These are phyloP conservation scores for Parauchenoglanis ngamensis DNA, from an alignment of 2,797 vertebrate genomes.

Conservation along the genomic window DNA sequence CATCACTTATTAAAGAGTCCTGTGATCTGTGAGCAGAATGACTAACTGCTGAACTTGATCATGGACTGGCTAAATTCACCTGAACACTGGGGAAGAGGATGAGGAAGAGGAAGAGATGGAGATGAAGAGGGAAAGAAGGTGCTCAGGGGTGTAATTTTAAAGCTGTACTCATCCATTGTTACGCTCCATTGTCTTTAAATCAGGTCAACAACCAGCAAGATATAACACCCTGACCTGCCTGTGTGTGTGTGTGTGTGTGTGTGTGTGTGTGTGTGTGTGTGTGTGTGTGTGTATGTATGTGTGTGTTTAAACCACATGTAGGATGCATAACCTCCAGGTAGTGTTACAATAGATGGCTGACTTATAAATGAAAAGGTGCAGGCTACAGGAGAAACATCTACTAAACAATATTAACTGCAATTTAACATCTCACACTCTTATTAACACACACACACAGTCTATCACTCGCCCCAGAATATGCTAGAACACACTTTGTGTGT, in stretches of 20 bases:
- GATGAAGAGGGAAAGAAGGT: constrained; percentile 33
- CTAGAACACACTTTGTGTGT: no score
- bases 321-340: no score
- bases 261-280: constrained; percentile 26
- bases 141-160: constrained; percentile 49
- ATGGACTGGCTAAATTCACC: neutral
- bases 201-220: constrained; percentile 61
- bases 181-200: constrained; percentile 61
- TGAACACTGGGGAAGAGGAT: neutral
- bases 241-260: constrained; percentile 22
- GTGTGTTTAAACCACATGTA: neutral
- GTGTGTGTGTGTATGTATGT: no score
- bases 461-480: no score
- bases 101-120: neutral
- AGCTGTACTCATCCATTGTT: constrained; percentile 55
- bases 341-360: neutral
- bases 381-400: no score
- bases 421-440: no score
- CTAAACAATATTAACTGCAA: no score
- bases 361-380: no score
- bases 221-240: constrained; percentile 56
- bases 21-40: neutral
- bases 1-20: neutral
- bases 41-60: neutral
- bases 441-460: no score